Conservation (phyloP, 2,797 vertebrate species). For the Labeo calbasu region DNA sequence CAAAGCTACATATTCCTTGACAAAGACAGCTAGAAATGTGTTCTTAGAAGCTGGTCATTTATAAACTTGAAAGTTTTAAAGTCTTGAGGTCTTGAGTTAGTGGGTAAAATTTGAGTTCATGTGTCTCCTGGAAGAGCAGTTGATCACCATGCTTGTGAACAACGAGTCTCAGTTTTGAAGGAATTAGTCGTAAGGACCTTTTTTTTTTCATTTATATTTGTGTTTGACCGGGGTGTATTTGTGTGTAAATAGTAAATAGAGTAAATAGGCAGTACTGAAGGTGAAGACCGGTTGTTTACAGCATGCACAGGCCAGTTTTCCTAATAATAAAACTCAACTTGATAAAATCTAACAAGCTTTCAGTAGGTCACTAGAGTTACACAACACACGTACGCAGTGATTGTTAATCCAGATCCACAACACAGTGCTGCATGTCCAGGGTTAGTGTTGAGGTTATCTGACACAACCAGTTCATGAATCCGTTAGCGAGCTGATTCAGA, state of each 20-base stretch:
- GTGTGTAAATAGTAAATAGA: too few species aligned
- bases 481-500: not conserved
- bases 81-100: not conserved
- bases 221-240: not conserved
- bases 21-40: too few species aligned
- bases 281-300: too few species aligned
- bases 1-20: too few species aligned
- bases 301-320: not conserved
- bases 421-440: not conserved
- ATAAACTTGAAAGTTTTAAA: too few species aligned
- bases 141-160: not conserved
- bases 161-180: not conserved
- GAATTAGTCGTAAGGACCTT: not conserved
- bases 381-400: too few species aligned
- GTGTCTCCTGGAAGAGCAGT: not conserved
- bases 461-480: not conserved
- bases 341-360: not conserved
- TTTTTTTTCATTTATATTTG: not conserved
- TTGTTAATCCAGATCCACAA: not conserved
- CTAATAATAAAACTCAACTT: not conserved
- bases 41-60: too few species aligned
- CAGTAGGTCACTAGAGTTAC: not conserved
- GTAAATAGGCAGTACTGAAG: not conserved
- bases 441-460: not conserved
- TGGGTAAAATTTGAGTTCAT: not conserved